phyloP scores from a whole-genome alignment of 2,888 invertebrate genomes.

The Amphipoea lucens region DNA sequence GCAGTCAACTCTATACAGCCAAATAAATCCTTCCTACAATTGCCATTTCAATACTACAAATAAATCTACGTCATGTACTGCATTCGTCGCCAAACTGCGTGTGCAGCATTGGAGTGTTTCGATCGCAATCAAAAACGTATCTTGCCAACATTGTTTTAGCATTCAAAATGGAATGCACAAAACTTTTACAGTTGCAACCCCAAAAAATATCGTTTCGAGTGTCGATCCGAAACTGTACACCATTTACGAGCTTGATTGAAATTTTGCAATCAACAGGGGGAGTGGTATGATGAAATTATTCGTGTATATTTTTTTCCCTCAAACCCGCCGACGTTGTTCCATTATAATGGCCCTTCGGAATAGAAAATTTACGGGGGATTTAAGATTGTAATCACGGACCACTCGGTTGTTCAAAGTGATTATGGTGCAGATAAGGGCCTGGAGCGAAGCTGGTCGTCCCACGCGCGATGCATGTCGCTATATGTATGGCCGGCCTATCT shows the following conservation, averaged over 20 bases:
- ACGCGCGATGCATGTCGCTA: conserved; percentile 76
- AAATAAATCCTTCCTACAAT: conserved; percentile 84
- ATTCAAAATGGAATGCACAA: conserved; percentile 63
- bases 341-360: conserved; percentile 85
- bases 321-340: conserved; percentile 83
- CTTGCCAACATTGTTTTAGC: conserved; percentile 62
- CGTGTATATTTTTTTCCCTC: conserved; percentile 88
- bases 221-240: conserved; percentile 88
- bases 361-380: conserved; percentile 89
- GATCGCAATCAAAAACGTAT: conserved; percentile 58
- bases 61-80: conserved; percentile 88
- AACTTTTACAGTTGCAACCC: conserved; percentile 78
- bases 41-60: conserved; percentile 87
- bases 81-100: conserved; percentile 80
- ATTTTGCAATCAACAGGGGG: conserved; percentile 90
- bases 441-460: conserved; percentile 83
- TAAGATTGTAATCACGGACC: conserved; percentile 88
- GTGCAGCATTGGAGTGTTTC: conserved; percentile 63
- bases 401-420: conserved; percentile 90
- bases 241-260: conserved; percentile 90
- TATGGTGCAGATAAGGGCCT: conserved; percentile 85
- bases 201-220: conserved; percentile 87
- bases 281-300: conserved; percentile 89
- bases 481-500: conserved; percentile 68
- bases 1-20: conserved; percentile 75